Evolutionary conservation across 2,113 vertebrate genomes (phyloP).

Genomic region (Mobula hypostoma): DNA sequence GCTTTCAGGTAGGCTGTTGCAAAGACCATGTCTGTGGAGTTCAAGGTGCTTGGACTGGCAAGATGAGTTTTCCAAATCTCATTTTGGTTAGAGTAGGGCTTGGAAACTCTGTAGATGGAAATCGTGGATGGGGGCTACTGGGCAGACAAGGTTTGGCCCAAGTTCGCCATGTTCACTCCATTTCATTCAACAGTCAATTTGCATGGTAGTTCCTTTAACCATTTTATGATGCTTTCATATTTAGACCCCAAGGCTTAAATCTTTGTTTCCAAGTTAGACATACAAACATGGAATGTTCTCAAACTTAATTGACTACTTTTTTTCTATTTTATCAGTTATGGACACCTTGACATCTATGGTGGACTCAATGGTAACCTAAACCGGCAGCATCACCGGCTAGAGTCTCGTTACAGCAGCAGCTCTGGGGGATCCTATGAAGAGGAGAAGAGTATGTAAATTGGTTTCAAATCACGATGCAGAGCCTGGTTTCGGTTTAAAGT

Average conservation of each 20-base stretch:
- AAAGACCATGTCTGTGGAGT: too few relatives aligned
- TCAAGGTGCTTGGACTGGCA: too few relatives aligned
- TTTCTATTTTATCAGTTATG: conserved; percentile 60
- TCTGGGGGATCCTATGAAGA: conserved; percentile 98
- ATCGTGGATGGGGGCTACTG: too few relatives aligned
- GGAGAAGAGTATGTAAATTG: conserved; percentile 73
- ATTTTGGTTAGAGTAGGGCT: too few relatives aligned
- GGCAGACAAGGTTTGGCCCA: too few relatives aligned
- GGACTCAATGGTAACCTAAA: conserved; percentile 88
- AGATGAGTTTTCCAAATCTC: too few relatives aligned
- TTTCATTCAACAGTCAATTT: too few relatives aligned
- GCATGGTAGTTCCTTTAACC: too few relatives aligned
- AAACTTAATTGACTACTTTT: conserved; percentile 37
- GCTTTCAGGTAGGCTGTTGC: too few relatives aligned
- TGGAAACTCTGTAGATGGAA: too few relatives aligned
- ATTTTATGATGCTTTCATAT: too few relatives aligned
- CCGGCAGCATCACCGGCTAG: conserved; percentile 91
- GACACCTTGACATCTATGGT: conserved; percentile 83
- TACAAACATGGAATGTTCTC: not conserved
- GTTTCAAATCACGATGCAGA: not conserved
- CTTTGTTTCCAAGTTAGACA: not conserved
- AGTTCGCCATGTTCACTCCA: too few relatives aligned
- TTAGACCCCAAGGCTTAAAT: not conserved
- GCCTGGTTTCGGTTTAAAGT: not conserved
- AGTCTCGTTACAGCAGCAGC: conserved; percentile 98